Conservation (phyloP, 2,113 vertebrate genomes). For the Thomomys bottae region DNA sequence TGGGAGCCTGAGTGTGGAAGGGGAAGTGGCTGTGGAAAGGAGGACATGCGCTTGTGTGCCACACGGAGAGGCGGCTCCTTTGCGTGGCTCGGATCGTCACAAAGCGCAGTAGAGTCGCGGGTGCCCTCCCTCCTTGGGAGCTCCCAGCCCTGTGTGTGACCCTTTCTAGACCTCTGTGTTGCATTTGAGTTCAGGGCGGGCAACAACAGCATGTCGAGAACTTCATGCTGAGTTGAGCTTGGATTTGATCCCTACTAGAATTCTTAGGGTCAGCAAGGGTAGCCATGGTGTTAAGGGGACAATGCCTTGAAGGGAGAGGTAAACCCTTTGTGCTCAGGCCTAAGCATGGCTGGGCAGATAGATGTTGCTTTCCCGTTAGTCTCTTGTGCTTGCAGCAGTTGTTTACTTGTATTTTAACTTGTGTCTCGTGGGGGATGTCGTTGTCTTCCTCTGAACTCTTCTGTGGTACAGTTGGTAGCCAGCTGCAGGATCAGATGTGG, state of each 20-base stretch:
- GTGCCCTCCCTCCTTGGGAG: background rate
- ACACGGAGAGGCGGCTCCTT: background rate
- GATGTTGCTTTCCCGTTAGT: background rate
- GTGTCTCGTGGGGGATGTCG: background rate
- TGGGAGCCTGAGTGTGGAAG: background rate
- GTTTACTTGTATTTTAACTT: slow-evolving; percentile 43
- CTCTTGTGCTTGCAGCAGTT: background rate
- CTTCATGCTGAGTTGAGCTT: background rate
- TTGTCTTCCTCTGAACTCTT: slow-evolving; percentile 11
- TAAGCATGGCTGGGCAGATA: background rate
- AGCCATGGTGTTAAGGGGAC: slow-evolving; percentile 17
- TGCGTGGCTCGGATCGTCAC: slow-evolving; percentile 40
- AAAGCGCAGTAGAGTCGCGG: background rate
- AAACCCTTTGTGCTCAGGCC: background rate
- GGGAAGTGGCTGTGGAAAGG: background rate
- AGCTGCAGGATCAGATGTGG: background rate
- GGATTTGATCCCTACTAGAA: background rate
- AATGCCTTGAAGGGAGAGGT: background rate
- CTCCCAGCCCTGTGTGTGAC: background rate
- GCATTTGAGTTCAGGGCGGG: background rate
- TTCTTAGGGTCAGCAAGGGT: background rate
- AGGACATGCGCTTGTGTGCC: background rate
- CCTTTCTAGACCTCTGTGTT: background rate
- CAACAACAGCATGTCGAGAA: background rate
- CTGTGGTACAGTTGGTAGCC: background rate